Percentiles rank a stretch among this genome's conserved stretches.
These are phyloP conservation scores for Peromyscus maniculatus DNA, from an alignment of 2,113 vertebrate species.

Conservation along the genomic window DNA sequence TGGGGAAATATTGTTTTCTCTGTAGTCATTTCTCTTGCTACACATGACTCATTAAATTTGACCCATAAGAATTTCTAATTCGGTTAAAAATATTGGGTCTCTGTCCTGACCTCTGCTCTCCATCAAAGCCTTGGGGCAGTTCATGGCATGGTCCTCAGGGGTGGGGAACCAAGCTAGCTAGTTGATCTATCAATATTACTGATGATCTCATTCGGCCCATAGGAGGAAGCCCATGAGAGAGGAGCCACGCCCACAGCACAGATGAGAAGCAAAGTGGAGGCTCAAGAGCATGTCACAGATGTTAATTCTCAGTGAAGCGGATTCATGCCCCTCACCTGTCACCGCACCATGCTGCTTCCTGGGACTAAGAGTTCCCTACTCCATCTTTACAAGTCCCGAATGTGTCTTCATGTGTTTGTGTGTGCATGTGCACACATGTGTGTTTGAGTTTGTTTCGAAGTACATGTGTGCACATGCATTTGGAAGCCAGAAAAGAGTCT, in stretches of 20 bases:
- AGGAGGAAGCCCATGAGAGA: not conserved
- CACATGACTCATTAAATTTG: not conserved
- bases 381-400: not conserved
- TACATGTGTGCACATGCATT: not conserved
- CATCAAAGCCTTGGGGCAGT: not conserved
- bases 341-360: not conserved
- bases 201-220: not conserved
- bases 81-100: conserved; percentile 6
- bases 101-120: not conserved
- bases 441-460: not conserved
- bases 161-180: not conserved
- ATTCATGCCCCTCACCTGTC: not conserved
- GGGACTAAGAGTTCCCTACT: not conserved
- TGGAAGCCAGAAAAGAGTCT: not conserved
- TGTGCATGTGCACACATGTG: not conserved
- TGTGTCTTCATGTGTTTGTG: not conserved
- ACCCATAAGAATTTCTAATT: conserved; percentile 5
- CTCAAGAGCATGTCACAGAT: not conserved
- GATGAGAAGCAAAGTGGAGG: not conserved
- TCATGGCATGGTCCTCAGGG: not conserved
- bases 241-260: not conserved
- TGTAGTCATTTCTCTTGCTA: not conserved
- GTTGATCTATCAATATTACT: not conserved
- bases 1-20: not conserved
- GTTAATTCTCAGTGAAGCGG: not conserved